phyloP scores from a whole-genome alignment of 2,113 vertebrate genomes.

The Gnathonemus longibarbis region DNA sequence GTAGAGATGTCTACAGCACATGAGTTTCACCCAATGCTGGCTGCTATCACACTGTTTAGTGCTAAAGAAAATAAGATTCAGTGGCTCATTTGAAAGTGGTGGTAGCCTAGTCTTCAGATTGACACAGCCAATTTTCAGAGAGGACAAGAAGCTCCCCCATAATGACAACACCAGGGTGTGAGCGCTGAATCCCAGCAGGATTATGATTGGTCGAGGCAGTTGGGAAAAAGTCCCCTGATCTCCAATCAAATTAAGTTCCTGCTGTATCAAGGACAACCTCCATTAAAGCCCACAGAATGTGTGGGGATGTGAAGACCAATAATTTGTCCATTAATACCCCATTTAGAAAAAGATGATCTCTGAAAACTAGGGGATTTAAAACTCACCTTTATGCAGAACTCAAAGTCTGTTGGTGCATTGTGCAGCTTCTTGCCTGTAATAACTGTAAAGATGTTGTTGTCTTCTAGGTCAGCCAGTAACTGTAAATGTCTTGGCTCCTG shows the following conservation, averaged over 20 bases:
- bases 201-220: background rate
- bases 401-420: conserved; percentile 79
- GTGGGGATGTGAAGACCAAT: background rate
- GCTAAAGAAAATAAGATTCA: background rate
- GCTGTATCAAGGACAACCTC: background rate
- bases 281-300: background rate
- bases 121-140: background rate
- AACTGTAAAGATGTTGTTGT: conserved; percentile 83
- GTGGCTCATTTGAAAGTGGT: background rate
- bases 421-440: conserved; percentile 81
- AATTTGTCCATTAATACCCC: background rate
- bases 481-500: conserved; percentile 96
- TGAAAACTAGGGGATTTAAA: background rate
- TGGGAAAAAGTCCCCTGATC: background rate
- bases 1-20: background rate
- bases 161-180: background rate
- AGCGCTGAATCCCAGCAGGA: background rate
- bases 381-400: conserved; percentile 92
- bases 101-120: background rate
- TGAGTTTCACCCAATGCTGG: background rate
- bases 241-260: background rate
- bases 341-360: background rate
- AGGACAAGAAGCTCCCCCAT: background rate
- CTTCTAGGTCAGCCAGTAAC: conserved; percentile 85
- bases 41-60: background rate